Evolutionary conservation across 2,113 vertebrate species (phyloP).

Genomic region (Periophthalmodon schlosseri): DNA sequence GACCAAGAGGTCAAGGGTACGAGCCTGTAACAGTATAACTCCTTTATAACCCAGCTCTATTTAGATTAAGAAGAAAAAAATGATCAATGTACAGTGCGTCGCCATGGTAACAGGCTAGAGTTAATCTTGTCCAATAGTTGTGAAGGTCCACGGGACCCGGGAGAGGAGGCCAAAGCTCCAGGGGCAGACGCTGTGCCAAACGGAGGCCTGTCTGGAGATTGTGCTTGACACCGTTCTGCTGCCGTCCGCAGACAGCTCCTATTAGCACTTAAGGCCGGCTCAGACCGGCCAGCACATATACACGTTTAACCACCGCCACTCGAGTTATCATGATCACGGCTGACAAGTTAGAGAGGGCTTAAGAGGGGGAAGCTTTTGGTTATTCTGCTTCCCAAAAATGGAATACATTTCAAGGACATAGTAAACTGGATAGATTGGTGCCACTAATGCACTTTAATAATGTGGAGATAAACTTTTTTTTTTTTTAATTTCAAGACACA

Average conservation of each 20-base stretch:
- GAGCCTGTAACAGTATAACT: neutral
- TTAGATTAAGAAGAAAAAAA: neutral
- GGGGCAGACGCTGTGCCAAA: slow-evolving; percentile 64
- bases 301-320: slow-evolving; percentile 6
- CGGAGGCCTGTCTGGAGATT: slow-evolving; percentile 74
- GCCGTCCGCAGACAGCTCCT: slow-evolving; percentile 69
- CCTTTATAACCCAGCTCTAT: neutral
- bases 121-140: slow-evolving; percentile 51
- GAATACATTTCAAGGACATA: too few species aligned
- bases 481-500: too few species aligned
- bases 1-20: slow-evolving; percentile 2
- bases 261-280: slow-evolving; percentile 65
- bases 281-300: slow-evolving; percentile 32
- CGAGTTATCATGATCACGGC: slow-evolving; percentile 32
- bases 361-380: neutral
- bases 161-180: slow-evolving; percentile 53
- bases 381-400: too few species aligned
- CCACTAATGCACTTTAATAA: too few species aligned
- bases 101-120: slow-evolving; percentile 20
- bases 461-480: too few species aligned
- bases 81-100: slow-evolving; percentile 17
- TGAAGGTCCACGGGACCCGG: slow-evolving; percentile 48
- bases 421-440: too few species aligned
- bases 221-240: slow-evolving; percentile 70
- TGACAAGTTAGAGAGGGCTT: slow-evolving; percentile 50